Evolutionary conservation across 2,888 invertebrate genomes (phyloP), one percentile per base, ranked within the genome.

Genomic region (Brenthis ino): DNA sequence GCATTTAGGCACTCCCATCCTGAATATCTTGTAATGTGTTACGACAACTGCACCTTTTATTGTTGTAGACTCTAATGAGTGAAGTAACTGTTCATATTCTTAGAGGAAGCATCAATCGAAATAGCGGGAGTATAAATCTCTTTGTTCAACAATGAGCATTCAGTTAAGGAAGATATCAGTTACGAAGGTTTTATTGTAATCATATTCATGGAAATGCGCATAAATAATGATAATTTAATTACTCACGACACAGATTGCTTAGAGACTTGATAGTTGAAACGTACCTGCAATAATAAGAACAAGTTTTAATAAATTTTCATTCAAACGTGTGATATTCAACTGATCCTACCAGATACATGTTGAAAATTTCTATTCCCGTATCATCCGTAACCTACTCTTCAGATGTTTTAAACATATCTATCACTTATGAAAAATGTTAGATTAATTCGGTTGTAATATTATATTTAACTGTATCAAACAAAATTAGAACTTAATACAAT

Each of bases 1-100:
- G 72, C 66, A 69, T 74, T 89, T 88, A 88, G 88, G 85, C 90
- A 80, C 91, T 83, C 91, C 91, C 90, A 88, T 91, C 87, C 85
- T 85, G 84, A 80, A 78, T 80, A 82, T 88, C 87, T 89, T 87
- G 86, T 87, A 86, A 86, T 88, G 91, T 89, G 89, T 86, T 87
- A 82, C 85, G 78, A 70, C 70, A 80, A 81, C 91, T 88, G 84
- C 89, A 83, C 91, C 91, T 87, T 82, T 82, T 86, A 91, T 92
- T 91, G 90, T 91, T 91, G 83, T 84, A 64, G 69, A 57, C 60
- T 55, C 48, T 71, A 73, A 74, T 67, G 70, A 70, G 55, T 66
- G 48, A 63, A 69, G 56, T 66, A 64, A 63, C 64, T 71, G 65
- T 48, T 64, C 65, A 57, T 68, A 56, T 66, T 70, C 60, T 20